These are phyloP conservation scores for Ostrea edulis DNA, from an alignment of 1,140 invertebrate genomes.

Conservation along the genomic window DNA sequence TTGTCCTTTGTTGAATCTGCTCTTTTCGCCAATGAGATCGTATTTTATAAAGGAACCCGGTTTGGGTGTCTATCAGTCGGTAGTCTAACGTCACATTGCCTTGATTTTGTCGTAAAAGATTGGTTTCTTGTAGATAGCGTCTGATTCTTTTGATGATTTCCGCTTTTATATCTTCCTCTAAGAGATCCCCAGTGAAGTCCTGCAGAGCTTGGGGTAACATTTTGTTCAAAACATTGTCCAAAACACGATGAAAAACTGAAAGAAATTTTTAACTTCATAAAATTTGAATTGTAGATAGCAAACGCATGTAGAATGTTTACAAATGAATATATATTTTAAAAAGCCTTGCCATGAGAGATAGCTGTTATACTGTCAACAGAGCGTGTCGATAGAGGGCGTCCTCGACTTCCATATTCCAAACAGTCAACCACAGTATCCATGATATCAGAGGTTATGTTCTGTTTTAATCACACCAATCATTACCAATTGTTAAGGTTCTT, in stretches of 20 bases:
- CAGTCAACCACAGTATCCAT: not conserved
- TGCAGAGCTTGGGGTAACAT: not conserved
- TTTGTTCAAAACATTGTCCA: constrained; percentile 15
- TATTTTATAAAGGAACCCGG: not conserved
- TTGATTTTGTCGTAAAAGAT: not conserved
- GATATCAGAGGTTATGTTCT: not conserved
- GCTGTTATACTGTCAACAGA: not conserved
- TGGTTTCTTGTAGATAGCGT: not conserved
- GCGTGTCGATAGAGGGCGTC: not conserved
- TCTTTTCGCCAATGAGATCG: not conserved
- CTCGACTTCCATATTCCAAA: not conserved
- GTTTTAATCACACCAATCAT: not conserved
- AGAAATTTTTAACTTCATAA: not conserved
- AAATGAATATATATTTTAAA: not conserved
- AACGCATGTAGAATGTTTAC: not conserved
- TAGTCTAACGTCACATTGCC: constrained; percentile 15
- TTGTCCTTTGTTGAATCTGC: not conserved
- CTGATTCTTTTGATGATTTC: not conserved
- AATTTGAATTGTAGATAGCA: not conserved
- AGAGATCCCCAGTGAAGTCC: not conserved
- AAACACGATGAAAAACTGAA: not conserved
- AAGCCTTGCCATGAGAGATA: not conserved
- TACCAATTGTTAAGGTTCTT: no score
- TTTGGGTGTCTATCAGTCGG: not conserved
- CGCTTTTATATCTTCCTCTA: not conserved